phyloP scores from a whole-genome alignment of 2,113 vertebrate species.

The Bufo gargarizans region DNA sequence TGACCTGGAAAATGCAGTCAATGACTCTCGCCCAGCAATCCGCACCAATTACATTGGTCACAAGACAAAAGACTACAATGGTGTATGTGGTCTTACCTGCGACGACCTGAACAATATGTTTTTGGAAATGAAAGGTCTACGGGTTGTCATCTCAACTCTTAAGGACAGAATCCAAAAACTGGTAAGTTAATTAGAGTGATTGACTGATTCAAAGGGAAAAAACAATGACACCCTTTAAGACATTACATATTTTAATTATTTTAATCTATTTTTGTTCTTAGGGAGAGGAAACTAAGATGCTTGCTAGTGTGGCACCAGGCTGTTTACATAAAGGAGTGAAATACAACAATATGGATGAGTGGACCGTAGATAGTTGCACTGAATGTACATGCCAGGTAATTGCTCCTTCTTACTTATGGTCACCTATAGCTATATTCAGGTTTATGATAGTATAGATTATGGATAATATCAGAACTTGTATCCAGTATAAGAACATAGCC shows the following conservation, averaged over 20 bases:
- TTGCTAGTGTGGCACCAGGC: conserved; percentile 69
- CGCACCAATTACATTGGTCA: conserved; percentile 91
- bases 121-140: conserved; percentile 87
- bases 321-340: conserved; percentile 88
- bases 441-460: neutral
- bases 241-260: neutral
- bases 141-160: conserved; percentile 85
- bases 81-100: conserved; percentile 92
- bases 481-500: neutral
- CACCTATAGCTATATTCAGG: neutral
- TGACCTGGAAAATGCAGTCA: conserved; percentile 84
- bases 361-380: conserved; percentile 95
- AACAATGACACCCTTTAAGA: neutral
- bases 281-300: conserved; percentile 76
- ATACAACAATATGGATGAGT: conserved; percentile 86
- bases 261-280: conserved; percentile 61
- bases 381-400: conserved; percentile 96
- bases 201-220: neutral
- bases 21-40: conserved; percentile 92
- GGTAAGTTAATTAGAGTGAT: conserved; percentile 75
- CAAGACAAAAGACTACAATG: conserved; percentile 90
- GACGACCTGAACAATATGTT: conserved; percentile 91
- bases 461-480: neutral
- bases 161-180: conserved; percentile 87
- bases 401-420: neutral